Evolutionary conservation across 2,113 vertebrate genomes (phyloP).

Genomic region (Tichodroma muraria): DNA sequence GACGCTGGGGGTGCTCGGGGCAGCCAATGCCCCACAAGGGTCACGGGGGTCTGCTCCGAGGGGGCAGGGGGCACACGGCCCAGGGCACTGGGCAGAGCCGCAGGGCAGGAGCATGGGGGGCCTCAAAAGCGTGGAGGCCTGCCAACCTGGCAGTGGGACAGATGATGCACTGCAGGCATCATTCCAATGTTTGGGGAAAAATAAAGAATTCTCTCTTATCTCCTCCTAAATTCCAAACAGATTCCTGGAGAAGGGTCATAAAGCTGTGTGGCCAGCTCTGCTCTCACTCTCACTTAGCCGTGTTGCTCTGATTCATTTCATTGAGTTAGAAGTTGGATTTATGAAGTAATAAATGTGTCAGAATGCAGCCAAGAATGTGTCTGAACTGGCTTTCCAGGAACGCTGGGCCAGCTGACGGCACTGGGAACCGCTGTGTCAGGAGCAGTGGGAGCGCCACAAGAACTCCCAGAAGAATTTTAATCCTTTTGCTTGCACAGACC

Average conservation of each 20-base stretch:
- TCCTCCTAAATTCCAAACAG: background rate
- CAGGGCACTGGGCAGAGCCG: background rate
- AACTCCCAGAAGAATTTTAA: background rate
- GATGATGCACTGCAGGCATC: background rate
- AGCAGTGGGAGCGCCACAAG: background rate
- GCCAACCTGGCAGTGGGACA: background rate
- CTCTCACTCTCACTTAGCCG: background rate
- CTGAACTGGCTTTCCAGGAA: slow-evolving; percentile 58
- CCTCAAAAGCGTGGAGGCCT: rapidly evolving
- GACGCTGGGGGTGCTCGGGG: background rate
- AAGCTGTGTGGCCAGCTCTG: background rate
- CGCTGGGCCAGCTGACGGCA: background rate
- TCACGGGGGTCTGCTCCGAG: rapidly evolving
- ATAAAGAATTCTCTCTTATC: background rate
- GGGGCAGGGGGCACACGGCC: background rate
- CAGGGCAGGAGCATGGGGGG: background rate
- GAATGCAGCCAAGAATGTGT: slow-evolving; percentile 50
- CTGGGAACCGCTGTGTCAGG: background rate
- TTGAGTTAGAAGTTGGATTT: background rate
- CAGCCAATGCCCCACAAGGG: background rate
- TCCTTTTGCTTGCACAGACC: background rate
- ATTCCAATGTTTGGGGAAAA: background rate
- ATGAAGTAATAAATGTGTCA: background rate
- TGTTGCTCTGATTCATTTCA: background rate
- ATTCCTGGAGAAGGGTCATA: background rate